Percentiles rank a stretch among this genome's conserved stretches.
phyloP scores from a whole-genome alignment of 1,140 invertebrate species.

The Campoletis sonorensis region DNA sequence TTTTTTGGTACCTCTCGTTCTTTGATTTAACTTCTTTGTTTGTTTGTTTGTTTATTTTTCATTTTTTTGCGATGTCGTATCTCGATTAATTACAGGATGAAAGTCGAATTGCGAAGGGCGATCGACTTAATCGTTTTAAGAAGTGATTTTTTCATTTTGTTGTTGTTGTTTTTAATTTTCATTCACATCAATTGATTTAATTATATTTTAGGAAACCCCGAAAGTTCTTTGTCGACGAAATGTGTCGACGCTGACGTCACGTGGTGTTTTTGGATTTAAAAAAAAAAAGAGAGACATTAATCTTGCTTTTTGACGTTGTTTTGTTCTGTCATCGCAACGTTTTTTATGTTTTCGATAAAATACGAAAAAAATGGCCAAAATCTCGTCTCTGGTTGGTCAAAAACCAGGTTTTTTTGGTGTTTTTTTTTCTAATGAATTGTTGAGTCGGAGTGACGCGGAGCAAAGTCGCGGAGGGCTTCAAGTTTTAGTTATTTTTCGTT shows the following conservation, averaged over 20 bases:
- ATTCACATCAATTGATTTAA: background rate
- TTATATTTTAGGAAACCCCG: background rate
- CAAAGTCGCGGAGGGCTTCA: slow-evolving; percentile 29
- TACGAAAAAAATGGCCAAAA: slow-evolving; percentile 14
- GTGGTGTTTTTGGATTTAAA: background rate
- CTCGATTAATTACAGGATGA: slow-evolving; percentile 3
- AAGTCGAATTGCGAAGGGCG: background rate
- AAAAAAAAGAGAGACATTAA: slow-evolving; percentile 2
- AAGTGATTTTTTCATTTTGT: background rate
- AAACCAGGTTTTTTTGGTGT: background rate
- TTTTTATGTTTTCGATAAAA: background rate
- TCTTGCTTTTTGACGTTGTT: background rate
- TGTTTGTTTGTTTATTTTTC: too few species aligned
- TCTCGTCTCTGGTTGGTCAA: background rate
- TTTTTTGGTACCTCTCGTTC: background rate
- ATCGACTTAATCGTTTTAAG: too few species aligned
- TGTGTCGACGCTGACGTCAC: slow-evolving; percentile 13
- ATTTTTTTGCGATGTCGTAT: background rate
- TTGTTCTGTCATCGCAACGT: background rate
- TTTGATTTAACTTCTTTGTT: background rate
- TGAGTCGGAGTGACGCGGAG: slow-evolving; percentile 32
- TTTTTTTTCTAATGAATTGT: slow-evolving; percentile 8
- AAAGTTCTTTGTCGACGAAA: slow-evolving; percentile 18
- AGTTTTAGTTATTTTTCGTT: background rate
- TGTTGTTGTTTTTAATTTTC: background rate